Conservation (phyloP, 1,140 invertebrate species). For the Drosophila parvula region DNA sequence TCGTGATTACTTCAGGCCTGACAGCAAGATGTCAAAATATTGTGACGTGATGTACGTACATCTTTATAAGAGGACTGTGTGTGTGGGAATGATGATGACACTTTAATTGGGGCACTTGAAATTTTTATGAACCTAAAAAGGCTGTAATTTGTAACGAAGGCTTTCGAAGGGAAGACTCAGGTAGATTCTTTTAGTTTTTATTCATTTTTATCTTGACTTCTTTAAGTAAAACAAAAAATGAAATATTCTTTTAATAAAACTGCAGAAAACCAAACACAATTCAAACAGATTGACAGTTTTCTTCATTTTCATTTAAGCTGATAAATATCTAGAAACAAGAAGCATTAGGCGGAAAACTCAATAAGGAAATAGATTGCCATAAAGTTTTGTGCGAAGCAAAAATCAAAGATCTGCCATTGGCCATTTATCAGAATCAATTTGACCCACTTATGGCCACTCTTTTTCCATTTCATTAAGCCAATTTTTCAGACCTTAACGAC, state of each 20-base stretch:
- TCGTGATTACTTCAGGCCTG: conserved; percentile 19
- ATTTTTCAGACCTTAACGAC: conserved; percentile 38
- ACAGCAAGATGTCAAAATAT: conserved; percentile 51
- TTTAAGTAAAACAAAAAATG: no score
- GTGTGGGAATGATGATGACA: conserved; percentile 21
- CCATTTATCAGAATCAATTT: conserved; percentile 43
- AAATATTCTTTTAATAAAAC: background rate
- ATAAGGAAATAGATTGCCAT: conserved; percentile 24
- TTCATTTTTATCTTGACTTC: background rate
- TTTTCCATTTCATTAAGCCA: conserved; percentile 31
- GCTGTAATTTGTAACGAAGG: background rate
- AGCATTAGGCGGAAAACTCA: conserved; percentile 9
- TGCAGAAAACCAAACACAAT: background rate
- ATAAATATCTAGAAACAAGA: conserved; percentile 14
- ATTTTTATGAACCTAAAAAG: background rate
- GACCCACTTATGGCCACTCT: conserved; percentile 44
- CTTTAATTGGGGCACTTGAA: conserved; percentile 24
- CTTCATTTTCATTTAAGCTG: background rate
- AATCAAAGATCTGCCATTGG: conserved; percentile 8
- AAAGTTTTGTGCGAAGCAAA: conserved; percentile 17
- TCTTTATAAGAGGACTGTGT: conserved; percentile 16
- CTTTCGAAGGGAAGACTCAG: background rate
- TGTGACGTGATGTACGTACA: conserved; percentile 40
- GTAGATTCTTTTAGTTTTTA: background rate
- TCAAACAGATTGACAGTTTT: background rate